Percentiles rank a stretch among this genome's conserved stretches.
Conservation (phyloP, 1,140 invertebrate species). For the Formica selysi region DNA sequence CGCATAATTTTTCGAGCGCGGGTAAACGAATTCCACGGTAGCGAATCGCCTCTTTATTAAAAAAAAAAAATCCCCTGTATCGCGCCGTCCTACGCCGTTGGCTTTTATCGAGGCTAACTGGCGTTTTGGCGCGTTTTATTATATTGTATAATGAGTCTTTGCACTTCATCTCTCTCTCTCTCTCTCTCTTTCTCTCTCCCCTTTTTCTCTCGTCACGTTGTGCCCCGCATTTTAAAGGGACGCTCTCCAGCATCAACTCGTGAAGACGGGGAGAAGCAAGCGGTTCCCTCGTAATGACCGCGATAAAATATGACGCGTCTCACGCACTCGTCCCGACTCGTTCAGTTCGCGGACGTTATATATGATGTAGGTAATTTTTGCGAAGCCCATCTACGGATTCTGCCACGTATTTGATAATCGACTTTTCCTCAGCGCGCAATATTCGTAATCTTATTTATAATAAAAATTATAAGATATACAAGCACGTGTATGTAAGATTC, state of each 20-base stretch:
- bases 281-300: slow-evolving; percentile 69
- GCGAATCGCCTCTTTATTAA: slow-evolving; percentile 52
- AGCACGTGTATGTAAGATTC: background rate
- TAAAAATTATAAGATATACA: background rate
- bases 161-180: background rate
- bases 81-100: slow-evolving; percentile 64
- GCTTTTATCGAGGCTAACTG: slow-evolving; percentile 74
- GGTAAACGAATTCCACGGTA: slow-evolving; percentile 71
- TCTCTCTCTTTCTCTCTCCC: background rate
- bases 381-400: background rate
- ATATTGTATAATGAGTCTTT: slow-evolving; percentile 78
- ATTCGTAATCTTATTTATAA: background rate
- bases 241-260: slow-evolving; percentile 49
- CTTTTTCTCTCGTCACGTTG: slow-evolving; percentile 64
- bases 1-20: slow-evolving; percentile 73
- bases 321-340: slow-evolving; percentile 29
- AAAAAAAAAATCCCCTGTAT: slow-evolving; percentile 56
- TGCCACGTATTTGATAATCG: background rate
- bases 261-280: slow-evolving; percentile 44
- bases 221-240: slow-evolving; percentile 75
- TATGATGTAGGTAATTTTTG: background rate
- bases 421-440: background rate
- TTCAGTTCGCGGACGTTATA: slow-evolving; percentile 10
- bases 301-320: slow-evolving; percentile 79
- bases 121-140: slow-evolving; percentile 80